These are phyloP conservation scores for Penaeus indicus DNA, from an alignment of 1,140 invertebrate genomes.

Conservation along the genomic window DNA sequence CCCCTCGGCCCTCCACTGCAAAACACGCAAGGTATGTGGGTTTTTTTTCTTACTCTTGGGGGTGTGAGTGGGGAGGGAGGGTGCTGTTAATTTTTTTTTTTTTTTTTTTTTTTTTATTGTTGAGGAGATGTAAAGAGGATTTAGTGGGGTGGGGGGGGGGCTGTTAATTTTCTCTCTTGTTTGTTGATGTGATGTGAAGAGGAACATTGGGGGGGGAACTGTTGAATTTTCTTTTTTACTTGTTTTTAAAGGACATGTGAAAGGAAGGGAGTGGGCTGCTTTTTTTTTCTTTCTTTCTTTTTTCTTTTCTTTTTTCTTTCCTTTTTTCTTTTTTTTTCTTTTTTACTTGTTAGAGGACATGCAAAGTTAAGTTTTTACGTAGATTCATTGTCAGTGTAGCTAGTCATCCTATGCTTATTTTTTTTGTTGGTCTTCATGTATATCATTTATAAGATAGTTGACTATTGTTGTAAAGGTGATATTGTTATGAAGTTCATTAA, in stretches of 20 bases:
- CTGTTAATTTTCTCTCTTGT: neutral
- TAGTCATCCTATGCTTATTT: no score
- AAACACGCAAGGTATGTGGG: slow-evolving; percentile 67
- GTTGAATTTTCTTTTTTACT: neutral
- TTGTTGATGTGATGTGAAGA: neutral
- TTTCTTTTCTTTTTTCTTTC: neutral
- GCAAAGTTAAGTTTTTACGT: no score
- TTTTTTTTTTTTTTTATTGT: no score
- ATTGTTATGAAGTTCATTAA: no score
- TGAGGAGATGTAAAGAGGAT: no score
- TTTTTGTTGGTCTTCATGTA: no score
- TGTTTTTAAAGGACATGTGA: neutral
- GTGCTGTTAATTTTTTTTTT: neutral
- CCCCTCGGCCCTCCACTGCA: slow-evolving; percentile 69
- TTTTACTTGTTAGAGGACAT: neutral
- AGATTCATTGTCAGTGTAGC: no score
- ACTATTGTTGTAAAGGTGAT: no score
- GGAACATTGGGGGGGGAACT: neutral
- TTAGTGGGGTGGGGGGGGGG: neutral
- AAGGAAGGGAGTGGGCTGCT: neutral
- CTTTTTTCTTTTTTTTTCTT: neutral
- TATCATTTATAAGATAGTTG: no score
- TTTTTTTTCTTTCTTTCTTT: neutral
- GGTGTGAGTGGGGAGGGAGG: no score
- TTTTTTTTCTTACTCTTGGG: neutral